Evolutionary conservation across 2,888 invertebrate species (phyloP), one percentile per base, ranked within the genome.

Genomic region (Diarsia dahlii): DNA sequence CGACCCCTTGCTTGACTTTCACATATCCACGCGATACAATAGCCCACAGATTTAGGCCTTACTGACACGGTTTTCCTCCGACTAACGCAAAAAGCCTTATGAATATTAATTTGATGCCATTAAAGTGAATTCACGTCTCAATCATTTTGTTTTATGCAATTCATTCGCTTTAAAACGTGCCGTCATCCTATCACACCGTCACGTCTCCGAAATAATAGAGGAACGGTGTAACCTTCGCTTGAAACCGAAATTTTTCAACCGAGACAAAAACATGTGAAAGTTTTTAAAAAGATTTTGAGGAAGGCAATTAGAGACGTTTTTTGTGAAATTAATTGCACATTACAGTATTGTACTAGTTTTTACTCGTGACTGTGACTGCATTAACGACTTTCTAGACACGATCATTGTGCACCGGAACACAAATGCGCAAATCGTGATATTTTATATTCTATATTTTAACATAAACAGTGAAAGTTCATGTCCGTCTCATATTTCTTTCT

Each of bases 1-100:
- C 91, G 94, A 94, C 93, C 93, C 88, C 90, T 82, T 81, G 70
- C 65, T 73, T 80, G 74, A 92, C 94, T 94, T 94, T 94, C 94
- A 92, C 93, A 90, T 91, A 80, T 62, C 66, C 52, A 82, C 74
- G 84, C 84, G 62, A 70, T 81, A 92, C 91, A 92, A 92, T 92
- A 90, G 89, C 87, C 86, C 85, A 91, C 84, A 76, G 84, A 92
- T 92, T 92, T 90, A 87, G 89, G 87, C 86, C 82, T 91, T 91
- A 88, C 84, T 84, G 74, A 80, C 84, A 79, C 58, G 64, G 71
- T 76, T 73, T 78, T 75, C 70, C 56, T 65, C 56, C 45, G 13
- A 23, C 63, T 72, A 63, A 69, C 52, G 71, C 79, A 81, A 85
- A 87, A 88, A 81, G 87, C 80, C 73, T 85, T 86, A 88, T 87